Evolutionary conservation across 1,140 invertebrate genomes (phyloP).

Genomic region (Helicoverpa armigera): DNA sequence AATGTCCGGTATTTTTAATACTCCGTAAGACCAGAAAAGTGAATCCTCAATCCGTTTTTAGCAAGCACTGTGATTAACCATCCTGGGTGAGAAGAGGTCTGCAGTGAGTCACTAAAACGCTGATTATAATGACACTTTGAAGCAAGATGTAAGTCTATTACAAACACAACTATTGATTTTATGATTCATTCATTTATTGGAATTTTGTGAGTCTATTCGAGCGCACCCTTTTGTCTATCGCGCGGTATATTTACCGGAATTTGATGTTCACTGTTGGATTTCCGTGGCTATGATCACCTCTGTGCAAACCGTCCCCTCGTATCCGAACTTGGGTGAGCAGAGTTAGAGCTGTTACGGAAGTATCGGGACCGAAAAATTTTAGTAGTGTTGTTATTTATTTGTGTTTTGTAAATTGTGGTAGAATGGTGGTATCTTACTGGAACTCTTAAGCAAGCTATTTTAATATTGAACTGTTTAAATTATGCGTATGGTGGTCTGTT

Average conservation of each 20-base stretch:
- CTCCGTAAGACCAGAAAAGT: too few relatives aligned
- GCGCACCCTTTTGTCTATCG: slow-evolving; percentile 16
- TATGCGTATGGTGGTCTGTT: neutral
- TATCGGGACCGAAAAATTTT: slow-evolving; percentile 14
- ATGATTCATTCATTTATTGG: neutral
- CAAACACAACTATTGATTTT: too few relatives aligned
- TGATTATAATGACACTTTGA: too few relatives aligned
- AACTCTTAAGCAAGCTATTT: too few relatives aligned
- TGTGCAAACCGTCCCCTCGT: slow-evolving; percentile 2
- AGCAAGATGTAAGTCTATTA: too few relatives aligned
- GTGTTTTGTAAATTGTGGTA: neutral
- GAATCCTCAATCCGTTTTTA: too few relatives aligned
- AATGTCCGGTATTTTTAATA: too few relatives aligned
- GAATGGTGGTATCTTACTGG: neutral
- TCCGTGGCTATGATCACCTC: slow-evolving; percentile 24
- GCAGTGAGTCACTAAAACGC: too few relatives aligned
- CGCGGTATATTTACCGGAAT: slow-evolving; percentile 18
- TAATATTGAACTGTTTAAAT: neutral
- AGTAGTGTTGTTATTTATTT: too few relatives aligned
- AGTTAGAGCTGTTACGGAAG: neutral
- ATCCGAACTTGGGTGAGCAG: neutral
- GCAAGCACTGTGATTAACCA: too few relatives aligned
- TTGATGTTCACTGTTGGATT: slow-evolving; percentile 20
- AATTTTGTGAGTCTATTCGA: slow-evolving; percentile 6
- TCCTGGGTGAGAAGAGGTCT: too few relatives aligned